Percentiles rank a stretch among this genome's conserved stretches.
These are phyloP conservation scores for Drosophila pruinosa DNA, from an alignment of 1,140 invertebrate species.

Conservation along the genomic window DNA sequence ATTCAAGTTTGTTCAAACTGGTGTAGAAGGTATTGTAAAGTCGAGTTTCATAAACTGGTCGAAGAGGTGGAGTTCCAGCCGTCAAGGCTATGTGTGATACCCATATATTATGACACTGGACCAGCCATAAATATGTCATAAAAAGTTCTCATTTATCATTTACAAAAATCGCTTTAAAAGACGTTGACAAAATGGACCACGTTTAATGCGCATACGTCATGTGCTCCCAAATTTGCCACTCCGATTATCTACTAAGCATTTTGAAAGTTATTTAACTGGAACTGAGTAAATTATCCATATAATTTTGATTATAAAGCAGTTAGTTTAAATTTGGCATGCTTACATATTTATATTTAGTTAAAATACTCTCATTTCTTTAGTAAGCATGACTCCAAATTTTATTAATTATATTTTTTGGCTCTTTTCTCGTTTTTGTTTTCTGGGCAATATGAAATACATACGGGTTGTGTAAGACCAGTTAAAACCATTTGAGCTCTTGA, in stretches of 20 bases:
- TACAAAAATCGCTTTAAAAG: conserved; percentile 22
- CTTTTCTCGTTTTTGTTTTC: too few species aligned
- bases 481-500: too few species aligned
- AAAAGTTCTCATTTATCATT: conserved; percentile 33
- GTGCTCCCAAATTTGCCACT: background rate
- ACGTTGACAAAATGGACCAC: conserved; percentile 14
- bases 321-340: too few species aligned
- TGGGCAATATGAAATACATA: too few species aligned
- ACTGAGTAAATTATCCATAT: background rate
- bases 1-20: background rate
- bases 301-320: too few species aligned
- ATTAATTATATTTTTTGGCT: too few species aligned
- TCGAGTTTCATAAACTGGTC: background rate
- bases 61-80: conserved; percentile 37
- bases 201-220: conserved; percentile 1
- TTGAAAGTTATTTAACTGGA: background rate
- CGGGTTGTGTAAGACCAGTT: too few species aligned
- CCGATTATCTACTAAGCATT: background rate
- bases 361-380: too few species aligned
- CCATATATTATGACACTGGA: conserved; percentile 57
- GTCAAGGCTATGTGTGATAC: conserved; percentile 51
- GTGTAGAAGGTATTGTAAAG: background rate
- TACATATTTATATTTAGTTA: background rate
- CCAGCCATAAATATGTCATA: conserved; percentile 39
- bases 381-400: too few species aligned